Conservation (phyloP, 2,888 invertebrate species). For the Drosophila robusta region DNA sequence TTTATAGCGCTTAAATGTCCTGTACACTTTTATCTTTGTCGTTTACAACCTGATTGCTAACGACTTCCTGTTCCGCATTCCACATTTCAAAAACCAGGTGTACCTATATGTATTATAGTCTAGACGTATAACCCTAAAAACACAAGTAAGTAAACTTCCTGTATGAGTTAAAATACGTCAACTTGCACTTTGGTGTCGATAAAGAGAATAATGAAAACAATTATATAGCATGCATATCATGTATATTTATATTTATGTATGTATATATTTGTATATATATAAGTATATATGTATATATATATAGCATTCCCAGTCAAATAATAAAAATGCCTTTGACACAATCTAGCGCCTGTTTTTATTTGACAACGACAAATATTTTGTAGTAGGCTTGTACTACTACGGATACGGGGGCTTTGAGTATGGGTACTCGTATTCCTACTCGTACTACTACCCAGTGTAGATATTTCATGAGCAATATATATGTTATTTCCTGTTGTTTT, state of each 20-base stretch:
- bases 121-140: constrained; percentile 27
- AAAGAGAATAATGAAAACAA: constrained; percentile 36
- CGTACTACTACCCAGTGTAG: constrained; percentile 9
- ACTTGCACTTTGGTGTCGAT: constrained; percentile 40
- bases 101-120: constrained; percentile 2
- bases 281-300: neutral
- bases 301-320: constrained; percentile 21
- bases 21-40: neutral
- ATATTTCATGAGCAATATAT: constrained; percentile 44
- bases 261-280: constrained; percentile 5
- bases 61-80: constrained; percentile 30
- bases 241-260: neutral
- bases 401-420: constrained; percentile 12
- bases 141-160: constrained; percentile 43
- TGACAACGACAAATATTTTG: constrained; percentile 43
- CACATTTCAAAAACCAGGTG: constrained; percentile 1
- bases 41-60: neutral
- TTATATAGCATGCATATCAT: constrained; percentile 9
- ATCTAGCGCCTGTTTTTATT: constrained; percentile 45
- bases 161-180: constrained; percentile 30
- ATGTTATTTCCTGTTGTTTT: constrained; percentile 62
- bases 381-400: constrained; percentile 18
- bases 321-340: constrained; percentile 23
- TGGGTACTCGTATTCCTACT: neutral
- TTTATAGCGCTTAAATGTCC: neutral